Percentiles rank a stretch among this genome's conserved stretches.
phyloP scores from a whole-genome alignment of 1,140 invertebrate genomes.

The Leptoteleia sp. region DNA sequence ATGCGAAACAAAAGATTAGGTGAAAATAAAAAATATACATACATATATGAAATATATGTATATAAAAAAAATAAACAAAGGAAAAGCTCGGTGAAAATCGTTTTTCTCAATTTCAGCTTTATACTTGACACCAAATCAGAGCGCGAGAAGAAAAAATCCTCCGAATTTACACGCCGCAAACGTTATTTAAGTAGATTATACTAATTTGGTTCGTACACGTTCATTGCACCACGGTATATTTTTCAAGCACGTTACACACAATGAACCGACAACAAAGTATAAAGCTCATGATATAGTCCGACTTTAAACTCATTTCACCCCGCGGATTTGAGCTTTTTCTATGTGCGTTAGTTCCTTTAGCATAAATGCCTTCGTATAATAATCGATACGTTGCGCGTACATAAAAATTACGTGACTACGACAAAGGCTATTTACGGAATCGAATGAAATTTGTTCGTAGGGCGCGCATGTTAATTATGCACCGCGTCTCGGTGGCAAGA shows the following conservation, averaged over 20 bases:
- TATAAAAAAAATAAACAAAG: too few species aligned
- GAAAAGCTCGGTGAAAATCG: too few species aligned
- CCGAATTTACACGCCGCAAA: conserved; percentile 12
- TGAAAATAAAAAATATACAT: too few species aligned
- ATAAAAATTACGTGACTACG: conserved; percentile 49
- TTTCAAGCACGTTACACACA: conserved; percentile 27
- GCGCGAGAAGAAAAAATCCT: neutral
- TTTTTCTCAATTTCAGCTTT: too few species aligned
- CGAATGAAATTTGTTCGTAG: conserved; percentile 21
- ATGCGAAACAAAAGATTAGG: too few species aligned
- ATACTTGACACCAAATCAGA: conserved; percentile 16
- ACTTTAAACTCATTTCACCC: conserved; percentile 20
- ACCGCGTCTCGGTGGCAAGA: neutral
- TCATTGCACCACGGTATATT: conserved; percentile 18
- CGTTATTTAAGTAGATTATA: conserved; percentile 38
- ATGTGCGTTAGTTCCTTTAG: conserved; percentile 16
- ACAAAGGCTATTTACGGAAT: conserved; percentile 43
- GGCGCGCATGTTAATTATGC: conserved; percentile 30
- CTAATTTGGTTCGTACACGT: conserved; percentile 14
- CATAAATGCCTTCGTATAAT: conserved; percentile 46
- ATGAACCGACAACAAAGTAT: conserved; percentile 30
- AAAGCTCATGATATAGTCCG: conserved; percentile 25
- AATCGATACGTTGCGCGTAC: conserved; percentile 56
- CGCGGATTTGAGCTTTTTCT: conserved; percentile 34
- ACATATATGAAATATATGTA: too few species aligned